Evolutionary conservation across 2,113 vertebrate species (phyloP).

Genomic region (Pelusios castaneus): DNA sequence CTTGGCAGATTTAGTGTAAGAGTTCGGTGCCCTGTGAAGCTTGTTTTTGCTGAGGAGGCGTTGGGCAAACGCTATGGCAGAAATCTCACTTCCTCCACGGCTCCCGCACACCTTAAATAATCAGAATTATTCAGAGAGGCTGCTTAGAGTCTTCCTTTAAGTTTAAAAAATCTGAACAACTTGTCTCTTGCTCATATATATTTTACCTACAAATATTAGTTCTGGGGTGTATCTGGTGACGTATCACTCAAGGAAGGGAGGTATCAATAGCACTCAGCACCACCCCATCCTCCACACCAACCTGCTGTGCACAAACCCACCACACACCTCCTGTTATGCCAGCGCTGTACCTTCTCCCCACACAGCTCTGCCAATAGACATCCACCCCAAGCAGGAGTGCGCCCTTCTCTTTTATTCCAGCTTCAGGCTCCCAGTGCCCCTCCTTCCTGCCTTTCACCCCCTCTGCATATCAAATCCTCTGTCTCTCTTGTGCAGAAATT

Average conservation of each 20-base stretch:
- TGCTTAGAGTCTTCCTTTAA: constrained; percentile 39
- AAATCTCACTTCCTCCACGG: constrained; percentile 55
- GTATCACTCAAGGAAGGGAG: neutral
- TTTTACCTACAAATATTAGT: neutral
- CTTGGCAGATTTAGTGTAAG: constrained; percentile 57
- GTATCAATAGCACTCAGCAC: neutral
- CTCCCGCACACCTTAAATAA: constrained; percentile 54
- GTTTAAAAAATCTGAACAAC: constrained; percentile 16
- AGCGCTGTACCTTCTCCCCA: neutral
- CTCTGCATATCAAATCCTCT: neutral
- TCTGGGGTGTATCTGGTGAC: neutral
- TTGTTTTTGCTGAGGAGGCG: constrained; percentile 53
- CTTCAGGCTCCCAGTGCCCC: neutral
- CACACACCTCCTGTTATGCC: neutral
- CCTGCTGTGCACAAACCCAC: neutral
- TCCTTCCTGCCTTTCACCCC: neutral
- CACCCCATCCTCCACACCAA: neutral
- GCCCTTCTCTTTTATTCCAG: neutral
- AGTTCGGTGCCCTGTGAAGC: constrained; percentile 25
- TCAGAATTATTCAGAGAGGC: constrained; percentile 16
- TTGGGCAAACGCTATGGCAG: constrained; percentile 49
- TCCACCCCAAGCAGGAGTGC: neutral
- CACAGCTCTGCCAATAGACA: neutral
- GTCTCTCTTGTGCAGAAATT: neutral
- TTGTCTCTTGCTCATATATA: constrained; percentile 12